Evolutionary conservation across 2,888 invertebrate genomes (phyloP), one percentile per base, ranked within the genome.

Genomic region (Monopis laevigella): DNA sequence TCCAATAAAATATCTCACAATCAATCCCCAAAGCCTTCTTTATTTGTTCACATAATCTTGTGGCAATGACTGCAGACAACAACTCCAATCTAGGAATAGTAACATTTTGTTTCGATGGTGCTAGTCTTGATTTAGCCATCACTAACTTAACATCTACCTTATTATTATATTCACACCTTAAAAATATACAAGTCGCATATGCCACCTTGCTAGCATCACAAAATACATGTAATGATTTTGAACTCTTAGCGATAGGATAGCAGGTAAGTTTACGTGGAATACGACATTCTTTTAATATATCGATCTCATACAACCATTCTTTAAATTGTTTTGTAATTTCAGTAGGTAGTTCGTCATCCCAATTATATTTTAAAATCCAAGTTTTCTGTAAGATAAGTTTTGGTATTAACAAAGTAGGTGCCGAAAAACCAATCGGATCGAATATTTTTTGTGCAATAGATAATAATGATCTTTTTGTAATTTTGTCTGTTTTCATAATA

Each of bases 1-100:
- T 24, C 39, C 39, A 39, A 18, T n/a, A 36, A 39, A 5, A 39
- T 12, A 13, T 26, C 4, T 10, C 4, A 28, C 12, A 12, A n/a
- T 28, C 28, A 11, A 6, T 4, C 3, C 4, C 4, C 4, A 6
- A 4, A 24, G 19, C 5, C 5, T 10, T 10, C 11, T 11, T 24
- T 5, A 17, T 4, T 10, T 36, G n/a, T 10, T 3, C 13, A 21
- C 21, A 32, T 6, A 41, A 17, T n/a, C 41, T 19, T n/a, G 26
- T 24, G 16, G 13, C 41, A 13, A 41, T 24, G 6, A 24, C 8
- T 8, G 41, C 41, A 3, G 41, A 17, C 3, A 41, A 10, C 16
- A 41, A 34, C 27, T 41, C 41, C 10, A 34, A 13, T 34, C 41
- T 8, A 10, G 41, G 41, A 10, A 41, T 34, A 11, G 26, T 12